A percentile compares a stretch with the other conserved stretches of the same genome.
phyloP scores from a whole-genome alignment of 2,888 invertebrate genomes.

The Melieria crassipennis region DNA sequence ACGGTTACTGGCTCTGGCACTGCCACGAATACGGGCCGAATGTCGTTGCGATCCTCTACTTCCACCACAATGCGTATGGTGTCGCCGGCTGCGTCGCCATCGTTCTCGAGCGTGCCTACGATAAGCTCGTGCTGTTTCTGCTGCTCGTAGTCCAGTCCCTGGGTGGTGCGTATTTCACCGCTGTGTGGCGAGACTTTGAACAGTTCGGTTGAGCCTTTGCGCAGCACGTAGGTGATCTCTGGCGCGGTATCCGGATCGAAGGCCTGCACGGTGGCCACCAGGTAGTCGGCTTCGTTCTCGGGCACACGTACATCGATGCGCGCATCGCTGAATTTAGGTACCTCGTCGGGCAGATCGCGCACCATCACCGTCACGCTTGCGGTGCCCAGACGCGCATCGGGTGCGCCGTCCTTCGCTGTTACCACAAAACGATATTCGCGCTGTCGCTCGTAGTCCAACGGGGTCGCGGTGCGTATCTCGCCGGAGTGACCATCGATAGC shows the following conservation, averaged over 20 bases:
- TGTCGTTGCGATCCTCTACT: constrained; percentile 86
- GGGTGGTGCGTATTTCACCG: constrained; percentile 80
- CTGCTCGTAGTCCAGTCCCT: constrained; percentile 82
- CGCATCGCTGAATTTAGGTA: constrained; percentile 78
- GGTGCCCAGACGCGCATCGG: constrained; percentile 85
- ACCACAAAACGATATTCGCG: constrained; percentile 82
- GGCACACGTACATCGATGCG: constrained; percentile 83
- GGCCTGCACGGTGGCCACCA: constrained; percentile 84
- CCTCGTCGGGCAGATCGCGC: constrained; percentile 80
- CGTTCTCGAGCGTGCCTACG: constrained; percentile 86
- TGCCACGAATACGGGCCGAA: constrained; percentile 86
- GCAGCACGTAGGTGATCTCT: constrained; percentile 85
- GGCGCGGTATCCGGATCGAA: constrained; percentile 83
- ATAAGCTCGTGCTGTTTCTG: constrained; percentile 78
- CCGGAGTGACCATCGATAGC: constrained; percentile 82
- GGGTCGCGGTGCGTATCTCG: constrained; percentile 77
- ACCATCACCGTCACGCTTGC: constrained; percentile 86
- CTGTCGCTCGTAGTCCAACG: constrained; percentile 84
- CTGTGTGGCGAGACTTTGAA: constrained; percentile 85
- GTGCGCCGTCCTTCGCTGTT: constrained; percentile 88
- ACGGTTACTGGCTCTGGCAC: constrained; percentile 84
- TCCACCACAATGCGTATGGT: constrained; percentile 71
- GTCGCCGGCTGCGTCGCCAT: constrained; percentile 73
- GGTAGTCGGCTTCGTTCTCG: constrained; percentile 83
- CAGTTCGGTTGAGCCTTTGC: constrained; percentile 81